Base-by-base conservation (phyloP, 2,797 vertebrate genomes). In the Hippoglossus hippoglossus region DNA sequence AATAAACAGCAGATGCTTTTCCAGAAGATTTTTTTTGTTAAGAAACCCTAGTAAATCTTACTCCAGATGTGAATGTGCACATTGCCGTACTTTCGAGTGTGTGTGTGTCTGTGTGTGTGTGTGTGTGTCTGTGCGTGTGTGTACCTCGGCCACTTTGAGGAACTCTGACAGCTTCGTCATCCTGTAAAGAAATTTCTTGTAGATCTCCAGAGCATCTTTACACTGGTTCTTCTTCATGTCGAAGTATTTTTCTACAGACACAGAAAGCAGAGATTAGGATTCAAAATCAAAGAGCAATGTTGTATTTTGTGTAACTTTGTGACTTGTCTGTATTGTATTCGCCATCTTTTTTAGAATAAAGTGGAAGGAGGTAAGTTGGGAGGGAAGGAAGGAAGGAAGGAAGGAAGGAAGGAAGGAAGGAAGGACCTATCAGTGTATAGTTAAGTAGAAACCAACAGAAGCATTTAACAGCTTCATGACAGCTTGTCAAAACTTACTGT, bases 201-300 rank as follows among this genome's bases (percentile, higher is more conserved):
- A 99, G 92, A 98, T 97, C 89, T 98, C 97, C 94, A 99, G 88
- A 67, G 96, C 97, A 61, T 98, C 96, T 94, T 96, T 97, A 92
- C 97, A 98, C 87, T 99, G 96, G 88, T 94, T 97, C 93, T 96
- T 98, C 93, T 96, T 97, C 97, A 98, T 97, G 93, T 97, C 95
- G 89, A 99, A 98, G 87, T 98, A 98, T 91, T 97, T 98, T 91
- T 95, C 97, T 99, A 36, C 18, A 22, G 46, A 78, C 22, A 79
- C 28, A 47, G 50, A 19, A 9, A 58, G 16, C 16, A 47, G 12
- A 54, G 24, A 39, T 0, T 19, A 21, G 55, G 2, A 51, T 15
- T 68, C 44, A 25, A 56, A 15, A 53, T 9, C 3, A 15, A 47
- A 3, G 16, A 4, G 15, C 3, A 19, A 19, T 1, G 26, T 26